Percentiles rank a stretch among this genome's conserved stretches.
phyloP scores from a whole-genome alignment of 2,888 invertebrate genomes.

The Lasioglossum lativentre region DNA sequence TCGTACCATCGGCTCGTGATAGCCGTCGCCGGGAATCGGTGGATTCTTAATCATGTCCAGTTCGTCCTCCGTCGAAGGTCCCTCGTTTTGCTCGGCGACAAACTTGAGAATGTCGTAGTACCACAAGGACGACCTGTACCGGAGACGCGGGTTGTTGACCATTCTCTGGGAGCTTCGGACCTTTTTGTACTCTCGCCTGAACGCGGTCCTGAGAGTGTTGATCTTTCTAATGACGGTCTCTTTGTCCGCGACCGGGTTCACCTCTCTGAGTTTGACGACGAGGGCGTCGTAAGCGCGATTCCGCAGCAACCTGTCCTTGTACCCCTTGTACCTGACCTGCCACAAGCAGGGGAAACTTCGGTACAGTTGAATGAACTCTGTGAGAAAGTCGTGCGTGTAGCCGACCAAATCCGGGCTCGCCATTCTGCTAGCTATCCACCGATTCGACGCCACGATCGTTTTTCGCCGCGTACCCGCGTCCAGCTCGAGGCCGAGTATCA shows the following conservation, averaged over 20 bases:
- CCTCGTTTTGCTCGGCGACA: conserved; percentile 65
- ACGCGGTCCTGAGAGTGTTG: conserved; percentile 66
- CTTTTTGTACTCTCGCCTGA: conserved; percentile 66
- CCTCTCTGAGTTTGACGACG: conserved; percentile 60
- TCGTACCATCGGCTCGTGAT: conserved; percentile 59
- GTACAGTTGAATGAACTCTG: conserved; percentile 66
- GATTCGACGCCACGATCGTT: neutral
- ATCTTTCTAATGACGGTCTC: conserved; percentile 67
- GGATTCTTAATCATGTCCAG: conserved; percentile 28
- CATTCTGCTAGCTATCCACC: conserved; percentile 19
- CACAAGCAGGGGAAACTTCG: conserved; percentile 62
- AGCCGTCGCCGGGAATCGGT: conserved; percentile 30
- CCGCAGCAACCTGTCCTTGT: conserved; percentile 59
- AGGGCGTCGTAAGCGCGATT: conserved; percentile 60
- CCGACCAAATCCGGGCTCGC: conserved; percentile 38
- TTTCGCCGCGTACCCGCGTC: neutral
- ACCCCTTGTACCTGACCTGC: conserved; percentile 66
- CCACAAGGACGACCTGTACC: conserved; percentile 63
- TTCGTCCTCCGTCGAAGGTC: conserved; percentile 30
- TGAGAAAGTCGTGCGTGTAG: conserved; percentile 62
- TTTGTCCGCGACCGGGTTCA: conserved; percentile 60
- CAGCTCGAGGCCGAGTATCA: neutral
- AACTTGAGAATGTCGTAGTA: conserved; percentile 68
- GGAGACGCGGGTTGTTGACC: conserved; percentile 33
- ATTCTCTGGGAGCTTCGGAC: conserved; percentile 48